Conservation (phyloP, 2,888 invertebrate genomes). For the Drosophila hamatofila region DNA sequence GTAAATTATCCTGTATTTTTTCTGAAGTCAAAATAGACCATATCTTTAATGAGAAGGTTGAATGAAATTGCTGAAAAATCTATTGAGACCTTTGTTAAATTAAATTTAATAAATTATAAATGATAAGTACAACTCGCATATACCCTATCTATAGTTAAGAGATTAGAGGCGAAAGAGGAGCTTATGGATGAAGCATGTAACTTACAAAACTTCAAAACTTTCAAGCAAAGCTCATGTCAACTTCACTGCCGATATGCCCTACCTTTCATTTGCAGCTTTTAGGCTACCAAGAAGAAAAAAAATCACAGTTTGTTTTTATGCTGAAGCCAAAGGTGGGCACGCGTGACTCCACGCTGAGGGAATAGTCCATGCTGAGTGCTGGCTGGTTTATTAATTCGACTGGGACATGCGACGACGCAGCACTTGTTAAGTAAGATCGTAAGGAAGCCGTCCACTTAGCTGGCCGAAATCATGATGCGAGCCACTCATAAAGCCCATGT, state of each 20-base stretch:
- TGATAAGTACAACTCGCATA: too few species aligned
- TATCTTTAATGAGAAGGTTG: too few species aligned
- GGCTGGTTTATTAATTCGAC: slow-evolving; percentile 72
- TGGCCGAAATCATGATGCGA: slow-evolving; percentile 29
- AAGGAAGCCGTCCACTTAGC: slow-evolving; percentile 54
- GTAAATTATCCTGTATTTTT: too few species aligned
- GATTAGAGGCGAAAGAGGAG: too few species aligned
- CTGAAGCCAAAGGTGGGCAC: slow-evolving; percentile 20
- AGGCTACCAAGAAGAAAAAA: slow-evolving; percentile 38
- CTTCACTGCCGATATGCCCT: neutral
- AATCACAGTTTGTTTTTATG: slow-evolving; percentile 76
- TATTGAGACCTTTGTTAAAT: too few species aligned
- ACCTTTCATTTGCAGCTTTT: neutral
- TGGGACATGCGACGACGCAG: slow-evolving; percentile 70
- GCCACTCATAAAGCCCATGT: slow-evolving; percentile 28
- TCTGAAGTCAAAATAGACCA: too few species aligned
- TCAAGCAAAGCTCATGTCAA: too few species aligned
- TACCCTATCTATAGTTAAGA: too few species aligned
- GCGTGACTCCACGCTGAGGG: slow-evolving; percentile 5
- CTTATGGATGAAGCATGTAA: too few species aligned
- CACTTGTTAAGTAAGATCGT: slow-evolving; percentile 48
- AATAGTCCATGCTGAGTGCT: slow-evolving; percentile 37
- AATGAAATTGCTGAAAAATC: too few species aligned
- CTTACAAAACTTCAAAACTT: too few species aligned
- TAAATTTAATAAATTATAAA: too few species aligned